A percentile compares a stretch with the other conserved stretches of the same genome.
Evolutionary conservation across 1,140 invertebrate species (phyloP).

Genomic region (Ips typographus): DNA sequence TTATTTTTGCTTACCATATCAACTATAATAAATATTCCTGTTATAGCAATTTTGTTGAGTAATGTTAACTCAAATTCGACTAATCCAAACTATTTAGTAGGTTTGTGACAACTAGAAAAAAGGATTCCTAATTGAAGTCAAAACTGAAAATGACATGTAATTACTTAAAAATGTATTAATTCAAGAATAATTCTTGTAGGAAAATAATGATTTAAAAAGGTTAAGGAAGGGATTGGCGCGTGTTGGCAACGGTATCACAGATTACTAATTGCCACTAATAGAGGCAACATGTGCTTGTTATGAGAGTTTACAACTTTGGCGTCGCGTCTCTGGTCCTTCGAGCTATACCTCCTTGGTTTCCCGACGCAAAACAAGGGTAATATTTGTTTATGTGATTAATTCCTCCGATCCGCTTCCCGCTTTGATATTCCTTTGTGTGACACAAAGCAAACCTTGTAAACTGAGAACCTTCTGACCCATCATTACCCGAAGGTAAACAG

Average conservation of each 20-base stretch:
- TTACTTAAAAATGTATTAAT: too few species aligned
- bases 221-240: slow-evolving; percentile 24
- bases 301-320: slow-evolving; percentile 43
- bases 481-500: too few species aligned
- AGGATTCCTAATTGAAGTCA: too few species aligned
- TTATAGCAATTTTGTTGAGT: too few species aligned
- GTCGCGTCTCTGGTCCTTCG: slow-evolving; percentile 11
- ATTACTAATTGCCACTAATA: slow-evolving; percentile 45
- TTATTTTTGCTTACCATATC: too few species aligned
- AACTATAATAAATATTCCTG: too few species aligned
- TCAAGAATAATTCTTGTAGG: too few species aligned
- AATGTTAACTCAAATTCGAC: too few species aligned
- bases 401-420: slow-evolving; percentile 4
- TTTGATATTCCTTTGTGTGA: slow-evolving; percentile 1
- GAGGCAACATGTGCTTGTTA: slow-evolving; percentile 43
- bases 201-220: too few species aligned
- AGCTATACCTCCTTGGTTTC: slow-evolving; percentile 36
- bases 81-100: too few species aligned
- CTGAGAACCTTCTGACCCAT: not conserved
- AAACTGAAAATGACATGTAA: too few species aligned
- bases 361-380: slow-evolving; percentile 41
- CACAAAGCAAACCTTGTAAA: not conserved
- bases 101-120: too few species aligned
- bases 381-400: slow-evolving; percentile 39
- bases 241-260: slow-evolving; percentile 37